Evolutionary conservation across 1,140 invertebrate species (phyloP).

Genomic region (Macrostomum lignano): DNA sequence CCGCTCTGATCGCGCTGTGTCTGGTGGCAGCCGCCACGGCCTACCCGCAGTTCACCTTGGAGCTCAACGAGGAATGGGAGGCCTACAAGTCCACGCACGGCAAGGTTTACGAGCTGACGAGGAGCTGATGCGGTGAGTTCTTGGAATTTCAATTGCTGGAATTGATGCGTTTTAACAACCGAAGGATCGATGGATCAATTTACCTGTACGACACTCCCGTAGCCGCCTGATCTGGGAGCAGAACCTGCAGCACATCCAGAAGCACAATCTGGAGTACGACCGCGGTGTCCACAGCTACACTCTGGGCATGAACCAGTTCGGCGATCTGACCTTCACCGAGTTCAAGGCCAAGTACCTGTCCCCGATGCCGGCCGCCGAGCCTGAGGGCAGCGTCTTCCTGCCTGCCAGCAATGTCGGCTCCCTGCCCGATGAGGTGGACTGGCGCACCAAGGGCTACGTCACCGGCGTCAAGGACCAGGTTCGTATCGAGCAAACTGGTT

Average conservation of each 20-base stretch:
- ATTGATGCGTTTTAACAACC: too few species aligned
- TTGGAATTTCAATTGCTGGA: too few species aligned
- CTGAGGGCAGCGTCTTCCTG: neutral
- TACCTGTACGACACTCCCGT: too few species aligned
- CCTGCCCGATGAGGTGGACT: slow-evolving; percentile 12
- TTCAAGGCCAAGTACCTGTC: neutral
- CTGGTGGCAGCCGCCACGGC: neutral
- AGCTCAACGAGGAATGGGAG: slow-evolving; percentile 1
- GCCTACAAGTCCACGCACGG: neutral
- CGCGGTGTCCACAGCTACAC: slow-evolving; percentile 13
- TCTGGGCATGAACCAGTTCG: slow-evolving; percentile 16
- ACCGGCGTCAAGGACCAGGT: slow-evolving; percentile 16
- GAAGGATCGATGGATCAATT: too few species aligned
- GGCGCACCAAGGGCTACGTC: slow-evolving; percentile 15
- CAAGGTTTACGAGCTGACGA: neutral
- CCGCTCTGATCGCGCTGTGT: neutral
- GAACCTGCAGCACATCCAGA: slow-evolving; percentile 13
- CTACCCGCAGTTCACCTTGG: neutral
- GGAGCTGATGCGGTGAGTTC: too few species aligned
- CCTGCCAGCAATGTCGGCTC: neutral
- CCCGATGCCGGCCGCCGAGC: too few species aligned
- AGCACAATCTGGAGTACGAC: slow-evolving; percentile 13
- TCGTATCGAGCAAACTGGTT: slow-evolving; percentile 1
- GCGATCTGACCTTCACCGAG: slow-evolving; percentile 11
- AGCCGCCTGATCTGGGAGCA: slow-evolving; percentile 8